Conservation (phyloP, 2,797 vertebrate genomes). For the Gambelia wislizenii region DNA sequence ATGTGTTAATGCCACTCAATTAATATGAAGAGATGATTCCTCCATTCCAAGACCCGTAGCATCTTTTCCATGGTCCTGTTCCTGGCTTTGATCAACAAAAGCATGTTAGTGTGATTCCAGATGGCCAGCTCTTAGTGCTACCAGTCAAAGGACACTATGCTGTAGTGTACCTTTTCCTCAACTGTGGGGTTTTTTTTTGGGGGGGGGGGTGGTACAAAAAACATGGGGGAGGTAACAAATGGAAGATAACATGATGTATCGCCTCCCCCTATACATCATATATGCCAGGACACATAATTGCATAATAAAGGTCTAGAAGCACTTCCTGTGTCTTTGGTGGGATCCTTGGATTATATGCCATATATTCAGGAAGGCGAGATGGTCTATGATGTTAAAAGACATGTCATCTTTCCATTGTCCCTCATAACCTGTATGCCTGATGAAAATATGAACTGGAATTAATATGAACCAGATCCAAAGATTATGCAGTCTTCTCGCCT, state of each 20-base stretch:
- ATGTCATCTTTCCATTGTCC: background rate
- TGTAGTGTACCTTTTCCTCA: background rate
- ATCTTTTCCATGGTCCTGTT: background rate
- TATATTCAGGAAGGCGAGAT: background rate
- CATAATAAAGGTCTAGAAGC: background rate
- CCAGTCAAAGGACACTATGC: background rate
- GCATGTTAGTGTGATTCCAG: background rate
- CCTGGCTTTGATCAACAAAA: background rate
- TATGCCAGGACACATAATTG: no score
- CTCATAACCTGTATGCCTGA: background rate
- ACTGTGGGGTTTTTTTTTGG: background rate
- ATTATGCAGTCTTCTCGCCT: no score
- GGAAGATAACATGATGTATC: background rate
- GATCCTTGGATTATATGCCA: background rate
- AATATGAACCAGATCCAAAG: background rate
- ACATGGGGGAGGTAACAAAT: constrained; percentile 2
- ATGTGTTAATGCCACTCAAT: background rate
- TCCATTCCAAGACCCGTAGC: background rate
- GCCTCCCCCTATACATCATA: no score
- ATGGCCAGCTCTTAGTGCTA: background rate
- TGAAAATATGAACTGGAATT: background rate
- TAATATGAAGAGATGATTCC: background rate
- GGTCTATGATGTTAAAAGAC: background rate
- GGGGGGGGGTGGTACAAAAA: background rate
- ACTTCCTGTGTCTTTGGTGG: background rate